These are phyloP conservation scores for Oenanthe oenanthe DNA, from an alignment of 2,113 vertebrate genomes.

Conservation along the genomic window DNA sequence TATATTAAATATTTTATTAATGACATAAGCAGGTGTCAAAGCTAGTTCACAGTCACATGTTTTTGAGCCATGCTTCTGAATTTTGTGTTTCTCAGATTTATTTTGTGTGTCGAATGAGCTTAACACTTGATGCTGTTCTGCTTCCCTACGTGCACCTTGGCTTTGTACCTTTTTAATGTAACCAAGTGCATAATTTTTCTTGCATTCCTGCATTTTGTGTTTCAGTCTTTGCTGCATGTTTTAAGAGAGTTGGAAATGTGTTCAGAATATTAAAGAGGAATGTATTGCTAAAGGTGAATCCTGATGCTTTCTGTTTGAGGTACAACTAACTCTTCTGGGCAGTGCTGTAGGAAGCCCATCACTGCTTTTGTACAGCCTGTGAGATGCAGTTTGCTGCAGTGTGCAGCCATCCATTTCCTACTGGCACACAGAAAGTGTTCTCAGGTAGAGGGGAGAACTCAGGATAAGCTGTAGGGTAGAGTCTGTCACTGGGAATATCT, in stretches of 20 bases:
- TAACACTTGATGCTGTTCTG: not conserved
- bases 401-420: not conserved
- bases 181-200: not conserved
- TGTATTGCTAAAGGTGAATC: not conserved
- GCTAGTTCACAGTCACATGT: conserved; percentile 7
- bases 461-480: not conserved
- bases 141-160: not conserved
- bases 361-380: not conserved
- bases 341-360: not conserved
- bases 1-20: conserved; percentile 47
- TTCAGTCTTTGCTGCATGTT: not conserved
- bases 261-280: not conserved
- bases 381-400: not conserved
- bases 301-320: not conserved
- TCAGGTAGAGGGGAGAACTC: not conserved
- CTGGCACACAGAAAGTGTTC: not conserved
- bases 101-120: not conserved
- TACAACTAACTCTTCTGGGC: not conserved
- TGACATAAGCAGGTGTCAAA: conserved; percentile 39
- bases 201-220: not conserved
- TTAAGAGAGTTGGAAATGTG: not conserved
- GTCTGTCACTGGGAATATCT: not conserved
- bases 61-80: not conserved
- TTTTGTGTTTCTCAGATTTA: not conserved
- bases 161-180: not conserved